phyloP scores from a whole-genome alignment of 2,888 invertebrate species.

The Hermaeophaga mercurialis region DNA sequence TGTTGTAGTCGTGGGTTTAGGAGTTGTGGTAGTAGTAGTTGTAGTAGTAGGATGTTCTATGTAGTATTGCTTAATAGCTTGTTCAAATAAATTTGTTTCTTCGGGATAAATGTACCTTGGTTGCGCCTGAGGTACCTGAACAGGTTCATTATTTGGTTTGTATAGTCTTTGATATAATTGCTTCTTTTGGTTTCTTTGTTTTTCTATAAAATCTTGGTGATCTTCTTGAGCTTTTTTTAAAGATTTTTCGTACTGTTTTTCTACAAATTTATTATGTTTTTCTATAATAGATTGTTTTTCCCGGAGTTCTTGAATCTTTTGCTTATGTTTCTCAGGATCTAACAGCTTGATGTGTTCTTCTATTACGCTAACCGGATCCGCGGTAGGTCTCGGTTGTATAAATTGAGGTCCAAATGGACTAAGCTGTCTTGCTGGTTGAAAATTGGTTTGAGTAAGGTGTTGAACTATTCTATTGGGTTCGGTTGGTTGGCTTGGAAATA shows the following conservation, averaged over 20 bases:
- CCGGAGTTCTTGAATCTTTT: constrained; percentile 69
- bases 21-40: constrained; percentile 68
- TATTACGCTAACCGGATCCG: constrained; percentile 46
- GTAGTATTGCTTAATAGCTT: constrained; percentile 70
- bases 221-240: constrained; percentile 76
- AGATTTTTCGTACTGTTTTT: constrained; percentile 79
- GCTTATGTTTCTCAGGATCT: constrained; percentile 65
- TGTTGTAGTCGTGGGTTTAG: constrained; percentile 54
- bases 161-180: constrained; percentile 58
- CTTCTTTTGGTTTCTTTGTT: constrained; percentile 69
- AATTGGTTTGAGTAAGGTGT: constrained; percentile 55
- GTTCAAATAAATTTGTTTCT: constrained; percentile 68
- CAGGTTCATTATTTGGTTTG: constrained; percentile 48
- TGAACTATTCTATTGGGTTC: constrained; percentile 40
- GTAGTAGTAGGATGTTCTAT: constrained; percentile 72
- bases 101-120: constrained; percentile 65
- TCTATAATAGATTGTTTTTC: constrained; percentile 75
- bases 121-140: constrained; percentile 48
- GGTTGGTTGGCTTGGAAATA: constrained; percentile 33
- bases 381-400: constrained; percentile 44
- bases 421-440: constrained; percentile 44
- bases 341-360: constrained; percentile 50
- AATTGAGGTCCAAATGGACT: constrained; percentile 29
- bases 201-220: constrained; percentile 71
- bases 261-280: constrained; percentile 77